A percentile compares a stretch with the other conserved stretches of the same genome.
Conservation (phyloP, 1,140 invertebrate genomes). For the Holotrichia oblita region DNA sequence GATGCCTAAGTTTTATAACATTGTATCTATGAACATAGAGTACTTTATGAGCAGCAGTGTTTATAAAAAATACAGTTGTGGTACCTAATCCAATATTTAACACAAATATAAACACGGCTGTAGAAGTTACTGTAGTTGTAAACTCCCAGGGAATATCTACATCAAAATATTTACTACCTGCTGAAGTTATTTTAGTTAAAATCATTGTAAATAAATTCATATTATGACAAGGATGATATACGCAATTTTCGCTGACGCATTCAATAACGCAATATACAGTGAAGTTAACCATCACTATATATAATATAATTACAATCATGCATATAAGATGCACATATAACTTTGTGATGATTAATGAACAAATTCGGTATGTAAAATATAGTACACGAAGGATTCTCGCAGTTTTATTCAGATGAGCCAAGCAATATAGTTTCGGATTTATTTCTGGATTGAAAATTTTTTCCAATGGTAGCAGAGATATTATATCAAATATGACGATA, state of each 20-base stretch:
- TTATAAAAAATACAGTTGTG: not conserved
- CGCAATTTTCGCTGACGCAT: not conserved
- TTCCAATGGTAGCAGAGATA: constrained; percentile 18
- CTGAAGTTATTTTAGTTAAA: not conserved
- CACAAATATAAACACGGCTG: not conserved
- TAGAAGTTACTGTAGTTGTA: not conserved
- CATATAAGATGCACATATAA: not conserved
- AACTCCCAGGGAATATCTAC: constrained; percentile 1
- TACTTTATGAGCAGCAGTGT: not conserved
- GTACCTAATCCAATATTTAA: too few relatives aligned
- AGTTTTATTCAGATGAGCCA: not conserved
- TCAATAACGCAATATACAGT: constrained; percentile 17
- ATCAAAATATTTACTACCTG: not conserved
- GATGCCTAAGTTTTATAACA: not conserved
- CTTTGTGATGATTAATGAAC: not conserved
- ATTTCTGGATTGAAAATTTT: not conserved
- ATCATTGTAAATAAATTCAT: not conserved
- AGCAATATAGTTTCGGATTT: not conserved
- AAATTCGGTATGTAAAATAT: not conserved
- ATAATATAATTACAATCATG: not conserved
- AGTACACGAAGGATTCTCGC: not conserved
- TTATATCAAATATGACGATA: not conserved
- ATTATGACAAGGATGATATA: not conserved
- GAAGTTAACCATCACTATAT: not conserved
- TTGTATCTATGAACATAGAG: constrained; percentile 17